These are phyloP conservation scores for Harpegnathos saltator DNA, from an alignment of 1,140 invertebrate species.

Conservation along the genomic window DNA sequence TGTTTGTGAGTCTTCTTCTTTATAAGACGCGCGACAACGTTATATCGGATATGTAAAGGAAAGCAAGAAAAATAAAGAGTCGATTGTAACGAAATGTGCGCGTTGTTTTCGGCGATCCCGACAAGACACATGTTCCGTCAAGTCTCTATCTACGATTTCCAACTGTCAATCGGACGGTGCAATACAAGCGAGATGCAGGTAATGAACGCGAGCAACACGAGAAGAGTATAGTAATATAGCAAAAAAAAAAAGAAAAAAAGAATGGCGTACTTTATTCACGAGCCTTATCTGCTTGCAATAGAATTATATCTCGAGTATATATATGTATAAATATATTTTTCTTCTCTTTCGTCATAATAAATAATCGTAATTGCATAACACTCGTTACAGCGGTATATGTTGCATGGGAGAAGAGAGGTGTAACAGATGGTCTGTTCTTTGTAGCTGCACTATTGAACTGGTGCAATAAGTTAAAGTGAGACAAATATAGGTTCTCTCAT, in stretches of 20 bases:
- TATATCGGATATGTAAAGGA: constrained; percentile 64
- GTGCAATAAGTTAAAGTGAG: too few species aligned
- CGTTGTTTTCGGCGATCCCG: neutral
- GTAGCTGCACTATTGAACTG: too few species aligned
- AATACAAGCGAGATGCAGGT: constrained; percentile 18
- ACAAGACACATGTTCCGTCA: neutral
- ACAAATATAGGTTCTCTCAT: too few species aligned
- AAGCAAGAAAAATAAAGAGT: constrained; percentile 66
- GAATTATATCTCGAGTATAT: constrained; percentile 37
- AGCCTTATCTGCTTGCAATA: constrained; percentile 78
- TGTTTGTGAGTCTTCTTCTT: constrained; percentile 78
- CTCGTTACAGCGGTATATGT: constrained; percentile 20
- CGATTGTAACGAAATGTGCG: constrained; percentile 51
- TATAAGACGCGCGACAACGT: constrained; percentile 69
- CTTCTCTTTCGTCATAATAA: constrained; percentile 14
- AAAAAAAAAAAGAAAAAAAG: too few species aligned
- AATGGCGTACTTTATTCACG: constrained; percentile 81
- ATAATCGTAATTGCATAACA: neutral
- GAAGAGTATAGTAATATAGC: constrained; percentile 41
- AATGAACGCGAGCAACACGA: constrained; percentile 3
- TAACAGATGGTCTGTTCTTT: too few species aligned
- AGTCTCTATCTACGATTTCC: neutral
- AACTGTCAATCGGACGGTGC: neutral
- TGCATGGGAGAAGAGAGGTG: neutral
- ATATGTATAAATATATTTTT: constrained; percentile 13